Base-by-base conservation (phyloP, 2,888 invertebrate genomes). In the Drosophila paranaensis region DNA sequence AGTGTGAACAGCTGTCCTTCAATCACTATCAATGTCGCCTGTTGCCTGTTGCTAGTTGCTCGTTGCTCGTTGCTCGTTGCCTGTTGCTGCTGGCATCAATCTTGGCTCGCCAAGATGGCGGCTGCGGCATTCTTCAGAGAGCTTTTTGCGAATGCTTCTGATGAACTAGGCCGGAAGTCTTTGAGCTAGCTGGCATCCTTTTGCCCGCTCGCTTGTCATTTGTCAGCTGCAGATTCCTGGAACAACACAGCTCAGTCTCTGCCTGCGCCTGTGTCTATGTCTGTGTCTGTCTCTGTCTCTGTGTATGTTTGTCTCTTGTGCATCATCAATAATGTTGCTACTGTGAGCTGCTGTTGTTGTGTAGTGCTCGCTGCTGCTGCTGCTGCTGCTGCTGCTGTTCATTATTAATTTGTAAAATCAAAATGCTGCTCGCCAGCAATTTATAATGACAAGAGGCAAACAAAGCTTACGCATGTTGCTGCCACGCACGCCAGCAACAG, bases 361-460 rank as follows among this genome's bases (percentile, higher is more conserved):
- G 43, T 13, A 20, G 43, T 42, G 40, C 35, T n/a, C 16, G 40
- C 10, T 60, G 67, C 9, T 53, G 37, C n/a, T 57, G 37, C 9
- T 65, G 65, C 37, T 67, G 43, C 10, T 53, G 39, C 10, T 57
- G 37, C 11, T 65, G 65, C 37, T 67, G 43, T 56, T 80, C 79
- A 77, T 87, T 89, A 92, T 91, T 92, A 91, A 92, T 92, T 90
- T 81, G 89, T 87, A 82, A 90, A 89, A 90, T 92, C 91, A 91
- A 90, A 89, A 86, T 82, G 79, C 81, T 80, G 83, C 82, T 79
- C 70, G 82, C 66, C 74, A 79, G 81, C 82, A 79, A 92, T 91
- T 91, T 92, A 91, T 91, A 91, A 91, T 76, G 72, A 74, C 64
- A 72, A 83, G 58, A 46, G 64, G 60, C 74, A 68, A 62, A 77